phyloP scores from a whole-genome alignment of 2,113 vertebrate species.

The Macaca nemestrina region DNA sequence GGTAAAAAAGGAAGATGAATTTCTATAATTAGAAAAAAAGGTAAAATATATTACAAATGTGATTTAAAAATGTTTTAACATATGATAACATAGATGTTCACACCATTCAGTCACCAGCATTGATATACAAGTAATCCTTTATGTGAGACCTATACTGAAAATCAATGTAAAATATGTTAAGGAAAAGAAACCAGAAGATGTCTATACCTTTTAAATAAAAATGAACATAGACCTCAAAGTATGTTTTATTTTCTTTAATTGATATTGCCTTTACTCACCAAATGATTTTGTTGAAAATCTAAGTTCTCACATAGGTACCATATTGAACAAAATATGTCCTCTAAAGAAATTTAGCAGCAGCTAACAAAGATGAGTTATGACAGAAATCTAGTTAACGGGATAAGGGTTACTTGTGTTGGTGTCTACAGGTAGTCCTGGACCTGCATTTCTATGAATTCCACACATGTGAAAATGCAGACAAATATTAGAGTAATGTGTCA shows the following conservation, averaged over 20 bases:
- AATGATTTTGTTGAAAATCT: constrained; percentile 35
- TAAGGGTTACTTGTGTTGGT: background rate
- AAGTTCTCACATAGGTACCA: background rate
- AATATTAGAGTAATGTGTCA: background rate
- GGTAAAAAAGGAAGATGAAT: accelerated
- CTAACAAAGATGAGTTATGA: background rate
- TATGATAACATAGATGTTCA: background rate
- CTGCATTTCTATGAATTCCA: background rate
- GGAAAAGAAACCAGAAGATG: background rate
- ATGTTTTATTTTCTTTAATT: background rate
- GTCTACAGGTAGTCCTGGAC: no score
- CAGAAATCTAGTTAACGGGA: constrained; percentile 51
- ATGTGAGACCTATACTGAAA: constrained; percentile 15
- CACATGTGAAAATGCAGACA: background rate
- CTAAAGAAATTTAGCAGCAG: background rate
- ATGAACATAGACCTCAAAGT: background rate
- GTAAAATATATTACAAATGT: background rate
- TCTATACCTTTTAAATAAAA: background rate
- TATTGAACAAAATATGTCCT: background rate
- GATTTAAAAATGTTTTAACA: background rate
- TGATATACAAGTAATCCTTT: background rate
- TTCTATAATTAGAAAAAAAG: background rate
- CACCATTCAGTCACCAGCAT: background rate
- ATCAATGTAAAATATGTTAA: constrained; percentile 15
- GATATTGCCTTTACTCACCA: background rate